A percentile compares a stretch with the other conserved stretches of the same genome.
These are phyloP conservation scores for Gulo gulo DNA, from an alignment of 2,113 vertebrate genomes.

Conservation along the genomic window DNA sequence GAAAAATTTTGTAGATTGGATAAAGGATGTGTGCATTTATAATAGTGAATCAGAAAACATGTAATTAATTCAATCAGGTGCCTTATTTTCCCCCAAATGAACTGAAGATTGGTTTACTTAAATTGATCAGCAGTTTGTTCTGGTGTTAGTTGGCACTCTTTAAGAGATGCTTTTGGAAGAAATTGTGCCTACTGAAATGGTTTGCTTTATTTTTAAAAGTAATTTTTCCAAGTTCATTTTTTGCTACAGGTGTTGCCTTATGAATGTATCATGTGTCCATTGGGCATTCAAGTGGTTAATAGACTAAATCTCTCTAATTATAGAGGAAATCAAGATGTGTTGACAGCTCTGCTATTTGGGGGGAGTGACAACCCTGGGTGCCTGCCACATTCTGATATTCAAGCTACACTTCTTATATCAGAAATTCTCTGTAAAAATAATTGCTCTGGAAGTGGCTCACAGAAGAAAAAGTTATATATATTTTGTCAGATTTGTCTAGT, in stretches of 20 bases:
- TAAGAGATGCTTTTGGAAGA: not conserved
- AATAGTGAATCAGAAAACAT: not conserved
- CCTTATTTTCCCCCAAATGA: not conserved
- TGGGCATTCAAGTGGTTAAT: constrained; percentile 41
- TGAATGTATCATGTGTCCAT: constrained; percentile 17
- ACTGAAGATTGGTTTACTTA: not conserved
- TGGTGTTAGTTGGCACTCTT: not conserved
- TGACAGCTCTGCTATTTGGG: constrained; percentile 38
- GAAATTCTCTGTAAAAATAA: constrained; percentile 41
- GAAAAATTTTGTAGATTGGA: not conserved
- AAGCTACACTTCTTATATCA: not conserved
- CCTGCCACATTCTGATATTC: constrained; percentile 31
- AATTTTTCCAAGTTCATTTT: constrained; percentile 43
- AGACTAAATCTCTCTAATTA: constrained; percentile 54
- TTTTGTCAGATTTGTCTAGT: constrained; percentile 44
- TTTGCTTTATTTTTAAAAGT: constrained; percentile 32
- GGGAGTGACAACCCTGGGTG: not conserved
- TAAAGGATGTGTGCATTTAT: not conserved
- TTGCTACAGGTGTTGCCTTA: not conserved
- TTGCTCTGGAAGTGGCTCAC: not conserved
- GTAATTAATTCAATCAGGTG: not conserved
- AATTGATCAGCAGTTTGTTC: not conserved
- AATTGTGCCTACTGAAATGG: not conserved
- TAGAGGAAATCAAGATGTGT: constrained; percentile 30
- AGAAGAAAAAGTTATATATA: not conserved